These are phyloP conservation scores for Ochropleura leucogaster DNA, from an alignment of 2,888 invertebrate genomes.

Conservation along the genomic window DNA sequence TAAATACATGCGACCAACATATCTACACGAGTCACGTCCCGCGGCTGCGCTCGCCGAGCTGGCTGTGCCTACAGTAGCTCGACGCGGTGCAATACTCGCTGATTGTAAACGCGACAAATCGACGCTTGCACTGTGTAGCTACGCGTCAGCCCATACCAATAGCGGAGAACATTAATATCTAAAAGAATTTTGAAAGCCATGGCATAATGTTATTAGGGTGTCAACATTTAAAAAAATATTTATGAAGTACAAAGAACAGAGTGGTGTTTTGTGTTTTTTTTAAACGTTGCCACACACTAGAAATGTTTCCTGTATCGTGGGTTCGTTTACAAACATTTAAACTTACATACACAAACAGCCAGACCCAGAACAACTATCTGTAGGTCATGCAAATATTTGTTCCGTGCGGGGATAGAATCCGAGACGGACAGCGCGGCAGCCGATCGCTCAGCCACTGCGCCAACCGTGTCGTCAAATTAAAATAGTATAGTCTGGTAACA, in stretches of 20 bases:
- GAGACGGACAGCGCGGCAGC: too few relatives aligned
- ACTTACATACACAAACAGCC: too few relatives aligned
- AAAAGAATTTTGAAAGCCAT: fast-evolving
- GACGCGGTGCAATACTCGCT: conserved; percentile 65
- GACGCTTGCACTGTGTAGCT: conserved; percentile 62
- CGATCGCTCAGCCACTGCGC: too few relatives aligned
- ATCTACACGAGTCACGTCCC: conserved; percentile 53
- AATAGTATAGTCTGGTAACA: neutral
- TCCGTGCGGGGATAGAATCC: too few relatives aligned
- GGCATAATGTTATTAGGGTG: neutral
- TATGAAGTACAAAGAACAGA: neutral
- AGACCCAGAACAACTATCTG: too few relatives aligned
- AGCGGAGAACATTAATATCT: neutral
- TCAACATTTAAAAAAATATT: neutral
- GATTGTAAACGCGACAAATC: conserved; percentile 72
- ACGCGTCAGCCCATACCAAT: conserved; percentile 25
- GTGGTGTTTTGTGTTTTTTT: neutral
- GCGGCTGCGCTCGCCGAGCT: conserved; percentile 38
- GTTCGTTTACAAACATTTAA: too few relatives aligned
- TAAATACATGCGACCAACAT: conserved; percentile 22
- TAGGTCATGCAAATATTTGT: too few relatives aligned
- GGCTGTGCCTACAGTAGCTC: conserved; percentile 42
- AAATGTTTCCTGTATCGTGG: too few relatives aligned
- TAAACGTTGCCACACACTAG: too few relatives aligned
- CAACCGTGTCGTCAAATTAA: neutral